Evolutionary conservation across 2,888 invertebrate species (phyloP), one percentile per base, ranked within the genome.

Genomic region (Drosophila diplacantha): DNA sequence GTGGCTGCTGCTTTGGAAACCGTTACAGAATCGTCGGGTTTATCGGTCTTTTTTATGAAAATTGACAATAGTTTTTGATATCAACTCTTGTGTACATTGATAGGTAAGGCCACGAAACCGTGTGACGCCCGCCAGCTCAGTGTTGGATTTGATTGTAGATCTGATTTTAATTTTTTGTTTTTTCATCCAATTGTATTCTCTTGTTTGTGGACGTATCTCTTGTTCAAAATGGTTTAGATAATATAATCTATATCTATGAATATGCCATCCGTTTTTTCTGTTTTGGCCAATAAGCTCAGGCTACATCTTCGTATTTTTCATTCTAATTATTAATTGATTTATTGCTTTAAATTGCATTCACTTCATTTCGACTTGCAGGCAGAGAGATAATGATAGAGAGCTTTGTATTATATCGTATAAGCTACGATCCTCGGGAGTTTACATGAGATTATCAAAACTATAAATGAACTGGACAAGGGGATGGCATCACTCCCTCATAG

Each of bases 21-120:
- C 43, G 29, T 43, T 35, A 43, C 61, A 60, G 32, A 39, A 53
- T 57, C 39, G 22, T 58, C 39, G 43, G 22, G 26, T 37, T 35
- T 52, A 59, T 57, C 14, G n/a, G 24, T 39, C 24, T 9, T 44
- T 26, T 31, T 38, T 14, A 11, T 34, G 60, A 74, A 61, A 76
- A 76, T 76, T 76, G 80, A 76, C 76, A 76, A 62, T 74, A 61
- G 74, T 78, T 81, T 41, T 81, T 81, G 78, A 81, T 78, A 78
- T 81, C 61, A 81, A 72, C 79, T 75, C 72, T 63, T 64, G 43
- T 43, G 56, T 73, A 60, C 55, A 56, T 61, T 32, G 20, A 51
- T 65, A 16, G 68, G 49, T 58, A 51, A 51, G 43, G 66, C 53
- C 34, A 37, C 55, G 64, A 63, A 49, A 29, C 53, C 56, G 64